Base-by-base conservation (phyloP, 2,113 vertebrate species). In the Tragelaphus buxtoni region DNA sequence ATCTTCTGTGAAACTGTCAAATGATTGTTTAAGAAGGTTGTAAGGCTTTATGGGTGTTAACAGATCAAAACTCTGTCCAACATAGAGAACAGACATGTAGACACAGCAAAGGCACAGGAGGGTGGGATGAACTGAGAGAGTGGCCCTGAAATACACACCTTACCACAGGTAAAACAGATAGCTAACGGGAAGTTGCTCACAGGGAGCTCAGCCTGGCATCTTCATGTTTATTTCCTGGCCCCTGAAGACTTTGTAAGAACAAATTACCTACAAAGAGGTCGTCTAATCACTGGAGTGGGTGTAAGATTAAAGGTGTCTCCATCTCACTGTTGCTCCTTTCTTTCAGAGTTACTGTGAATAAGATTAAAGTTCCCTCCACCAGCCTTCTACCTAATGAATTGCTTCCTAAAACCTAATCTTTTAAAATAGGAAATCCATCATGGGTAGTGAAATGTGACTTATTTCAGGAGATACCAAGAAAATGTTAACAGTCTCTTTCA, bases 391-490 rank as follows among this genome's bases (percentile, higher is more conserved):
- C 93, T 81, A 83, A 58, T 84, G 39, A 81, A 28, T 56, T 10
- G 4, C 42, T 82, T 94, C 47, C 83, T 95, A 79, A 83, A 79
- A 92, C 49, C 7, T 16, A 83, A 90, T 69, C 56, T 47, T 82
- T 95, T 79, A 63, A 90, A 92, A 94, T 45, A 56, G 81, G 74
- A 96, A 79, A 90, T 60, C 18, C 10, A 69, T 35, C 26, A n/a
- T 32, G 55, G 32, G 2, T 69, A 55, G 65, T 60, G 22, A 88
- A 82, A 74, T 35, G 55, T 56, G 87, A 32, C 24, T 60, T 77
- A 82, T 82, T 77, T 91, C 61, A 77, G 17, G 82, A 96, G 20
- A 95, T n/a, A 82, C 42, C 26, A n/a, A 65, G 35, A 92, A 95
- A 89, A 89, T 49, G 53, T 39, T 17, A 61, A 28, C 9, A 42